phyloP scores from a whole-genome alignment of 2,113 vertebrate species.

The Phylloscopus trochiloides region DNA sequence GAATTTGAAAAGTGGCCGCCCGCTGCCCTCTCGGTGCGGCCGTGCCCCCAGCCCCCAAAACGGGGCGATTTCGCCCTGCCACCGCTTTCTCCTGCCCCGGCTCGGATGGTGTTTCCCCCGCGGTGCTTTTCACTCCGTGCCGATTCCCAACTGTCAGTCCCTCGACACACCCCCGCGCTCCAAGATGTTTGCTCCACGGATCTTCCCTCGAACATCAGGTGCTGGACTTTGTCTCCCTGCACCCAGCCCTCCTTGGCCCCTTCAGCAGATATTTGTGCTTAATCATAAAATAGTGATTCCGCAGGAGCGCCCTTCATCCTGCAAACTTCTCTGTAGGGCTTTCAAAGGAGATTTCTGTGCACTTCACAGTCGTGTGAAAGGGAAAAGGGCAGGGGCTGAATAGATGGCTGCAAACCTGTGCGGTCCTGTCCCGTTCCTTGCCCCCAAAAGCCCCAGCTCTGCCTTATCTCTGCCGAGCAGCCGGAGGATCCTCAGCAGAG shows the following conservation, averaged over 20 bases:
- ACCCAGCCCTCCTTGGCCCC: neutral
- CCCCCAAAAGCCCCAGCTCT: accelerated
- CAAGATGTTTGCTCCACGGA: neutral
- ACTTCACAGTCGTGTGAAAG: accelerated
- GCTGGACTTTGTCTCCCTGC: slow-evolving; percentile 4
- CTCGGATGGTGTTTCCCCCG: accelerated
- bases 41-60: neutral
- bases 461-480: neutral
- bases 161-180: neutral
- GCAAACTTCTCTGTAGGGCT: neutral
- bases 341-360: neutral
- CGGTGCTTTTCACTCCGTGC: neutral
- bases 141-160: neutral
- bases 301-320: neutral
- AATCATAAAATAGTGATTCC: neutral
- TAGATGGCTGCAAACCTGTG: neutral
- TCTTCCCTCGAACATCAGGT: neutral
- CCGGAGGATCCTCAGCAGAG: accelerated
- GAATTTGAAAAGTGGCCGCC: neutral
- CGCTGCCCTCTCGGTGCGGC: neutral
- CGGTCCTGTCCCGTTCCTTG: accelerated
- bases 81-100: neutral
- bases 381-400: neutral
- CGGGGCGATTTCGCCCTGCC: neutral
- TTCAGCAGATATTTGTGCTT: neutral